Percentiles rank a stretch among this genome's conserved stretches.
phyloP scores from a whole-genome alignment of 2,888 invertebrate species.

The Drosophila aldrichi region DNA sequence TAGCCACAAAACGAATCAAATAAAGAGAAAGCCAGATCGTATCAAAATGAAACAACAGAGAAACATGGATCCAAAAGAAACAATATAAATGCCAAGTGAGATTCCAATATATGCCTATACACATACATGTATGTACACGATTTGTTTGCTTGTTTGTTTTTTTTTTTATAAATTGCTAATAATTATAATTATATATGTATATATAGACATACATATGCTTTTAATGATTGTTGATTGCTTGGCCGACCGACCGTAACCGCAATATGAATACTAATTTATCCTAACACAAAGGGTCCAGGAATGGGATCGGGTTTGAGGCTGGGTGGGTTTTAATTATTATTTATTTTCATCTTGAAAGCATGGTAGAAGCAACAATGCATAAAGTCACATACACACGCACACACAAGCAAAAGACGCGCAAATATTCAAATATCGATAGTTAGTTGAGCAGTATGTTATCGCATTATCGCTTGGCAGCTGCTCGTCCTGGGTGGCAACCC shows the following conservation, averaged over 20 bases:
- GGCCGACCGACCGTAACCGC: not conserved
- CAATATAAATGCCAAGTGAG: slow-evolving; percentile 18
- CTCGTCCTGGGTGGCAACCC: slow-evolving; percentile 29
- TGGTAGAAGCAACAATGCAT: slow-evolving; percentile 33
- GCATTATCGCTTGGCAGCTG: slow-evolving; percentile 25
- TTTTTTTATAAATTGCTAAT: not conserved
- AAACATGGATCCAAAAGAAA: slow-evolving; percentile 22
- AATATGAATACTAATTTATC: not conserved
- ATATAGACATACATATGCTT: not conserved
- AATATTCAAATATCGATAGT: slow-evolving; percentile 25
- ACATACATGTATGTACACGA: too few species aligned
- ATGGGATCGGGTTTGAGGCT: not conserved
- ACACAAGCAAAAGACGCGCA: slow-evolving; percentile 1
- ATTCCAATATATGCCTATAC: not conserved
- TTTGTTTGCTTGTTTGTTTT: too few species aligned
- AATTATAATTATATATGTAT: not conserved
- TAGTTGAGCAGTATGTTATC: slow-evolving; percentile 12
- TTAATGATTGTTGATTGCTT: slow-evolving; percentile 10
- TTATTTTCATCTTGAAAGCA: slow-evolving; percentile 2
- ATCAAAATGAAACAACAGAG: slow-evolving; percentile 10
- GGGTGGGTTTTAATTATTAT: not conserved
- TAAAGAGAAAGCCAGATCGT: slow-evolving; percentile 25
- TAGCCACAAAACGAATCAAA: slow-evolving; percentile 44
- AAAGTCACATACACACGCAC: slow-evolving; percentile 15
- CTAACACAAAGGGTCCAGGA: not conserved